A percentile compares a stretch with the other conserved stretches of the same genome.
phyloP scores from a whole-genome alignment of 37 sponge, comb jelly and placozoan genomes.

The Hexactinellida sp. region DNA sequence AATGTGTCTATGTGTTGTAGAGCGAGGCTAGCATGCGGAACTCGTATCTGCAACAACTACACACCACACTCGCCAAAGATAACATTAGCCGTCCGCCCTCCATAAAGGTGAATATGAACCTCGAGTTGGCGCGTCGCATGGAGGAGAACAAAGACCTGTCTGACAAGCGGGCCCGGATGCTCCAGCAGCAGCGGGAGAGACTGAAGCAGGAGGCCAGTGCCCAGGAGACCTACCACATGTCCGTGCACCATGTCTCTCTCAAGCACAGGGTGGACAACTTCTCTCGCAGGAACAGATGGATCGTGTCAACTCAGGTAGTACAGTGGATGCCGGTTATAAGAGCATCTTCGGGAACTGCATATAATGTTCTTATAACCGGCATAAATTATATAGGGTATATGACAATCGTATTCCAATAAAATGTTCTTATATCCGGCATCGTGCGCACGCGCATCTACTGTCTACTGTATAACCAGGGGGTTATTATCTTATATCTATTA shows the following conservation, averaged over 20 bases:
- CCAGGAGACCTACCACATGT: conserved; percentile 7
- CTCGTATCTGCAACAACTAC: background rate
- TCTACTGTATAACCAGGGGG: too few species aligned
- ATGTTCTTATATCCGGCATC: too few species aligned
- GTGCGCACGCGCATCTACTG: too few species aligned
- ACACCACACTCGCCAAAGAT: background rate
- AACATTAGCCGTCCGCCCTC: background rate
- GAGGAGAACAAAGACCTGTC: background rate
- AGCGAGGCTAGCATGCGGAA: background rate
- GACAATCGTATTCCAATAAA: too few species aligned
- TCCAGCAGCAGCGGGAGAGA: background rate
- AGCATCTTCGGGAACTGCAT: too few species aligned
- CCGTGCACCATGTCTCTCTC: background rate
- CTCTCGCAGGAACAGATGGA: conserved; percentile 5
- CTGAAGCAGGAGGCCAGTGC: background rate
- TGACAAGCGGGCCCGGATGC: background rate
- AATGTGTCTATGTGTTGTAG: background rate
- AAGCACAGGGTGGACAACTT: background rate
- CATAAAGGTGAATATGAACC: background rate
- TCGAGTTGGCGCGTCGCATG: background rate
- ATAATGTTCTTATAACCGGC: too few species aligned
- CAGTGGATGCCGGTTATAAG: too few species aligned
- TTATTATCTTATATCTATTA: too few species aligned
- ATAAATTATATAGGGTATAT: too few species aligned
- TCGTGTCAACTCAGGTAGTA: conserved; percentile 11